Evolutionary conservation across 2,113 vertebrate species (phyloP).

Genomic region (Phycodurus eques): DNA sequence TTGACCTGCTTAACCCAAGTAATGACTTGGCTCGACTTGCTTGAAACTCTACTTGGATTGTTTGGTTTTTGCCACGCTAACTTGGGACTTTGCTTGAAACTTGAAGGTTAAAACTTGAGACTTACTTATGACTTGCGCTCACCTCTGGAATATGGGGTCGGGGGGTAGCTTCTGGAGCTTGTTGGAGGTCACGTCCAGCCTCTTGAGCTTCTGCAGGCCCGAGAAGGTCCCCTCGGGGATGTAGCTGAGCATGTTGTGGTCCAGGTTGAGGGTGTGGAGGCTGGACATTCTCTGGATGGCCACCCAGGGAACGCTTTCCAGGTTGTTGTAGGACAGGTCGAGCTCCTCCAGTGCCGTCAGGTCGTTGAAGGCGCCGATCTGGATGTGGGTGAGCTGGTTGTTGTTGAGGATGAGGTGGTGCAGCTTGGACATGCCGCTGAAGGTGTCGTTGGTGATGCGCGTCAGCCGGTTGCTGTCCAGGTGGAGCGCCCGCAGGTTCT

Average conservation of each 20-base stretch:
- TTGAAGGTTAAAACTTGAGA: not conserved
- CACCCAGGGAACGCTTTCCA: slow-evolving; percentile 94
- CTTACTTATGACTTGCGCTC: not conserved
- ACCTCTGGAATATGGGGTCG: slow-evolving; percentile 91
- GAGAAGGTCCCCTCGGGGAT: slow-evolving; percentile 98
- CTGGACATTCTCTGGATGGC: slow-evolving; percentile 95
- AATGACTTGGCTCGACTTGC: no score
- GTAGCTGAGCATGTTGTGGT: slow-evolving; percentile 98
- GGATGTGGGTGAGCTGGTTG: slow-evolving; percentile 94
- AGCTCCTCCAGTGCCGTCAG: slow-evolving; percentile 94
- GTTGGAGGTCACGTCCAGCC: slow-evolving; percentile 96
- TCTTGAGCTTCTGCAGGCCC: slow-evolving; percentile 96
- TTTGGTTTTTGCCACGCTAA: no score
- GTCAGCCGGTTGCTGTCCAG: slow-evolving; percentile 95
- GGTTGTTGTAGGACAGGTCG: slow-evolving; percentile 96
- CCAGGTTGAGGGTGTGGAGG: slow-evolving; percentile 92
- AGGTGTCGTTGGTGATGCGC: slow-evolving; percentile 94
- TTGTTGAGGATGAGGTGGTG: slow-evolving; percentile 98
- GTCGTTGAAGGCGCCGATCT: slow-evolving; percentile 91
- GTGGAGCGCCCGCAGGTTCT: slow-evolving; percentile 94
- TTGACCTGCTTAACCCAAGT: no score
- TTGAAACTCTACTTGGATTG: no score
- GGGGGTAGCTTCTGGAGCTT: slow-evolving; percentile 97
- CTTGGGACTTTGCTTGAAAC: no score
- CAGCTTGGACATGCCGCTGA: slow-evolving; percentile 96